Conservation (phyloP, 2,113 vertebrate genomes). For the Carassius gibelio region DNA sequence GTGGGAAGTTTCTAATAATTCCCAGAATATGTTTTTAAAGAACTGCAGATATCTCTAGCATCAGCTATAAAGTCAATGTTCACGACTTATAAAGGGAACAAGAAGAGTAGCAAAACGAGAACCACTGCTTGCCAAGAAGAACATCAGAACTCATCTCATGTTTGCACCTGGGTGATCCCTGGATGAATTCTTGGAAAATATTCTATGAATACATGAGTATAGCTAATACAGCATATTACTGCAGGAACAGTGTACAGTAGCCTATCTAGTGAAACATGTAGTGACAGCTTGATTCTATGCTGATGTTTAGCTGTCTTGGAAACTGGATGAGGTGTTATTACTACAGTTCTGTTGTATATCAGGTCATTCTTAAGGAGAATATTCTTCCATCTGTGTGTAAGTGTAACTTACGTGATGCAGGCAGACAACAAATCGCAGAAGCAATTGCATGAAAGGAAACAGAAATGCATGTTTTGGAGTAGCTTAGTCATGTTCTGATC, state of each 20-base stretch:
- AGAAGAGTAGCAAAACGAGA: background rate
- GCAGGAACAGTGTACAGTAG: too few species aligned
- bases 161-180: background rate
- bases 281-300: background rate
- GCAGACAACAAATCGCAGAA: background rate
- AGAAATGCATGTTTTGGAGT: background rate
- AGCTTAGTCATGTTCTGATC: background rate
- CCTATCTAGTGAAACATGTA: background rate
- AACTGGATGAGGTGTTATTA: background rate
- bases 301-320: background rate
- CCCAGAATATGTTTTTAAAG: background rate
- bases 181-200: background rate
- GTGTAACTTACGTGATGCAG: background rate
- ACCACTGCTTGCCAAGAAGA: background rate
- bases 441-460: background rate
- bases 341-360: background rate
- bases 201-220: background rate
- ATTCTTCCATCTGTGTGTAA: background rate
- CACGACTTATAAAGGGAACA: background rate
- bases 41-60: conserved; percentile 19
- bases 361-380: background rate
- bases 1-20: conserved; percentile 8
- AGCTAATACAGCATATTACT: too few species aligned
- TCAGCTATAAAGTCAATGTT: background rate
- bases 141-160: background rate